A percentile compares a stretch with the other conserved stretches of the same genome.
Conservation (phyloP, 2,888 invertebrate genomes). For the Trisateles emortualis region DNA sequence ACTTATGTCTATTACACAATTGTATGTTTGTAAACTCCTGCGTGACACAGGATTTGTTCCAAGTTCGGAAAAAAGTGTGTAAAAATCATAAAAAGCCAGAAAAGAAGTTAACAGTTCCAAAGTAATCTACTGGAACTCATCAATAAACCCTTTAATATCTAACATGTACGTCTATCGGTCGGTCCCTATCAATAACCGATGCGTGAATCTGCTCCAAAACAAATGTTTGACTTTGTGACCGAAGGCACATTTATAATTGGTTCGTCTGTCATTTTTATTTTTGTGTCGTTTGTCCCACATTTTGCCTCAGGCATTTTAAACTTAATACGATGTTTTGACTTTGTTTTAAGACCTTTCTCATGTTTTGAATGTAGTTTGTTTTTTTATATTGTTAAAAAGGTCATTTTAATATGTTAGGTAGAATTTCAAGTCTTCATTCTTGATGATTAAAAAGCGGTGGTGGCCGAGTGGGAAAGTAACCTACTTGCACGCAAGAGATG, state of each 20-base stretch:
- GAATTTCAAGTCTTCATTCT: too few relatives aligned
- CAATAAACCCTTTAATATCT: constrained; percentile 3
- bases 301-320: constrained; percentile 27
- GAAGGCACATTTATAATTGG: constrained; percentile 47
- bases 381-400: neutral
- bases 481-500: too few relatives aligned
- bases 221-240: constrained; percentile 46
- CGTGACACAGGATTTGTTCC: neutral
- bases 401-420: too few relatives aligned
- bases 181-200: constrained; percentile 20
- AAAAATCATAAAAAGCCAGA: too few relatives aligned
- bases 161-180: neutral
- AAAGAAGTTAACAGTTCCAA: too few relatives aligned
- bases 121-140: neutral
- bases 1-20: too few relatives aligned
- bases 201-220: constrained; percentile 40
- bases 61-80: neutral
- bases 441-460: too few relatives aligned
- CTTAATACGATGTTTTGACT: constrained; percentile 22
- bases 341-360: constrained; percentile 10
- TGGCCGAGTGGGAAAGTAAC: too few relatives aligned
- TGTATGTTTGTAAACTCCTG: neutral
- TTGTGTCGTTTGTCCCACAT: constrained; percentile 27
- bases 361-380: neutral
- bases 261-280: constrained; percentile 46